A percentile compares a stretch with the other conserved stretches of the same genome.
phyloP scores from a whole-genome alignment of 2,113 vertebrate species.

The Hirundichthys speculiger region DNA sequence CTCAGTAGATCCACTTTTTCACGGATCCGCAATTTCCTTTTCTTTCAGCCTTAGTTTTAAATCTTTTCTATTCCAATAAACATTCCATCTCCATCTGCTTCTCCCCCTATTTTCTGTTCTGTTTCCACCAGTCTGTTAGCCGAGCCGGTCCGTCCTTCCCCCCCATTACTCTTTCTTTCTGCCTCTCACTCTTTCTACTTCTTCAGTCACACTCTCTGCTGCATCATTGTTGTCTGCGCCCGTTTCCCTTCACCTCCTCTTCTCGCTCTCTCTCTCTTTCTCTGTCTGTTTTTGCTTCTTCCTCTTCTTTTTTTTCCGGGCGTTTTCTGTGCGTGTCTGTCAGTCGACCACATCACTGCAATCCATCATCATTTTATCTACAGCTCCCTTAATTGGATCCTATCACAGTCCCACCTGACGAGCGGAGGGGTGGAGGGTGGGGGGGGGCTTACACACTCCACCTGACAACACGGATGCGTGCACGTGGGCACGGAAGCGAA shows the following conservation, averaged over 20 bases:
- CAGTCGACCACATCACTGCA: slow-evolving; percentile 77
- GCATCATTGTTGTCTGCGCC: slow-evolving; percentile 42
- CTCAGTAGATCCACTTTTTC: slow-evolving; percentile 39
- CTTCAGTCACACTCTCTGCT: slow-evolving; percentile 33
- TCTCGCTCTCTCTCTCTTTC: slow-evolving; percentile 31
- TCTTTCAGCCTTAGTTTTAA: slow-evolving; percentile 1
- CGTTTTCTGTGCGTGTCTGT: slow-evolving; percentile 45
- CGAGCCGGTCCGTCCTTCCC: slow-evolving; percentile 9
- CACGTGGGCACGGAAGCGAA: neutral
- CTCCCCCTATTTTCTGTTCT: slow-evolving; percentile 39
- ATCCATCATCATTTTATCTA: slow-evolving; percentile 92
- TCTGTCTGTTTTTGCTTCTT: neutral
- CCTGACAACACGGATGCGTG: slow-evolving; percentile 5
- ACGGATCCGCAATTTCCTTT: slow-evolving; percentile 39
- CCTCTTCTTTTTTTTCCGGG: too few relatives aligned
- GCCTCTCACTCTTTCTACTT: slow-evolving; percentile 10
- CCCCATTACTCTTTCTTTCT: slow-evolving; percentile 19
- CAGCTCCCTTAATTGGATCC: slow-evolving; percentile 89
- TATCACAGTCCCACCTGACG: slow-evolving; percentile 85
- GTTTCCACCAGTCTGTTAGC: slow-evolving; percentile 22
- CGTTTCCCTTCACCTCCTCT: slow-evolving; percentile 47
- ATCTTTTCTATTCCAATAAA: slow-evolving; percentile 39
- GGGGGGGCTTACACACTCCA: slow-evolving; percentile 27
- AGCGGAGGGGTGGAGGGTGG: neutral
- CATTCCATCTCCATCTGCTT: slow-evolving; percentile 40